Base-by-base conservation (phyloP, 1,140 invertebrate species). In the Papilio xuthus region DNA sequence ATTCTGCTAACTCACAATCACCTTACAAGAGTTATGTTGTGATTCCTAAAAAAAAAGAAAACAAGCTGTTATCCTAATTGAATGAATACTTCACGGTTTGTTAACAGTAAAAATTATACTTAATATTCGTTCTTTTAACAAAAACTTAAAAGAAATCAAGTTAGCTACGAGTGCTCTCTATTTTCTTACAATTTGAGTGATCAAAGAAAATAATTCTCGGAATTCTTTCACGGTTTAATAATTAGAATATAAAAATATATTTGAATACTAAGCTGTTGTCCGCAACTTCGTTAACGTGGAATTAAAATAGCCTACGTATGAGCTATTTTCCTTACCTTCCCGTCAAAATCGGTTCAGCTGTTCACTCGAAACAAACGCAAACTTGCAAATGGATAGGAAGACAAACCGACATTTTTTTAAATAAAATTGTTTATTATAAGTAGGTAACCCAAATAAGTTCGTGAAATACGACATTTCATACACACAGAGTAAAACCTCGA, bases 131-230 rank as follows among this genome's bases (percentile, higher is more conserved):
- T 32, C 26, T 26, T 32, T 67, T 67, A 26, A 67, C 60, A 15
- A 67, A 23, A 67, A 67, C 4, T 67, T 10, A 60, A 67, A 67
- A 67, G 60, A 67, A 67, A 67, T 67, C 60, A 32, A 67, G 23
- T 63, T 63, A 23, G 60, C 60, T 23, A 67, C 26, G 26, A 67
- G 60, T 67, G 26, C 6, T 26, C 60, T 63, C 26, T 67, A 67
- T 67, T 32, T 67, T 67, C 26, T 28, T 67, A 28, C 60, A 67
- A 67, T 67, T 67, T 28, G 26, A 67, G 26, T 67, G 12, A 32
- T 67, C 60, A 67, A 67, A 60, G 23, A 60, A 60, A 60, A 26
- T 26, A 15, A 60, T 60, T 60, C 56, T 60, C 2, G 23, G 23
- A 60, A 60, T 53, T n/a, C 50, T 53, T 53, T 53, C 56, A 26